Conservation (phyloP, 2,888 invertebrate genomes). For the Barypeithes pellucidus region DNA sequence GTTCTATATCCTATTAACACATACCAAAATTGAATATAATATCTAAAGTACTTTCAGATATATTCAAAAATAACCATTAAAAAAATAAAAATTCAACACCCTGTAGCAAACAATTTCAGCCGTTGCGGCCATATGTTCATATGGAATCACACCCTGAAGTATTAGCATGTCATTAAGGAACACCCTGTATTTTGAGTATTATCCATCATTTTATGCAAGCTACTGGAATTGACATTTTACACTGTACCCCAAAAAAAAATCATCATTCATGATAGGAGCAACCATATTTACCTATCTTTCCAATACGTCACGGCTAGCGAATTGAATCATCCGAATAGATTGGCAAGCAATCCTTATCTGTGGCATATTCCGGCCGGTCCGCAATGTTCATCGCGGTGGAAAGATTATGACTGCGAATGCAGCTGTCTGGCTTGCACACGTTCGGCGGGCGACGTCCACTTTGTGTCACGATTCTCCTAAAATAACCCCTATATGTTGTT, state of each 20-base stretch:
- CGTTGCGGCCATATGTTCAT: too few relatives aligned
- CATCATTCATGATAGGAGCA: slow-evolving; percentile 6
- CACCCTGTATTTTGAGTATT: too few relatives aligned
- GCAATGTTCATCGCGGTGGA: slow-evolving; percentile 34
- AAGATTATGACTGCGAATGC: slow-evolving; percentile 42
- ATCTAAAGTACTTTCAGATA: too few relatives aligned
- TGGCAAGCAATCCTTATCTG: slow-evolving; percentile 31
- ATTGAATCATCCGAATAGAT: slow-evolving; percentile 35
- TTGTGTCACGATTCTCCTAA: slow-evolving; percentile 16
- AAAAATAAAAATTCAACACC: too few relatives aligned
- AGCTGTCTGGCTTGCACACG: slow-evolving; percentile 35
- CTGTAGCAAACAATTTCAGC: too few relatives aligned
- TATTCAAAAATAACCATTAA: too few relatives aligned
- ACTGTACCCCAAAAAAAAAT: slow-evolving; percentile 5
- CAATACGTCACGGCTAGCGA: slow-evolving; percentile 34
- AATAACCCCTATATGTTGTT: slow-evolving; percentile 16
- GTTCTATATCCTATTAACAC: too few relatives aligned
- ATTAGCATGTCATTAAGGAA: too few relatives aligned
- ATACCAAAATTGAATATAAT: too few relatives aligned
- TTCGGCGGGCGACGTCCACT: slow-evolving; percentile 30
- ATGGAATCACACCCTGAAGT: too few relatives aligned
- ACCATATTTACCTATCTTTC: slow-evolving; percentile 25
- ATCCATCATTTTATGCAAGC: too few relatives aligned
- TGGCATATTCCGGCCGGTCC: slow-evolving; percentile 31
- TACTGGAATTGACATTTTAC: too few relatives aligned